These are phyloP conservation scores for Diachasmimorpha longicaudata DNA, from an alignment of 1,140 invertebrate genomes.

Conservation along the genomic window DNA sequence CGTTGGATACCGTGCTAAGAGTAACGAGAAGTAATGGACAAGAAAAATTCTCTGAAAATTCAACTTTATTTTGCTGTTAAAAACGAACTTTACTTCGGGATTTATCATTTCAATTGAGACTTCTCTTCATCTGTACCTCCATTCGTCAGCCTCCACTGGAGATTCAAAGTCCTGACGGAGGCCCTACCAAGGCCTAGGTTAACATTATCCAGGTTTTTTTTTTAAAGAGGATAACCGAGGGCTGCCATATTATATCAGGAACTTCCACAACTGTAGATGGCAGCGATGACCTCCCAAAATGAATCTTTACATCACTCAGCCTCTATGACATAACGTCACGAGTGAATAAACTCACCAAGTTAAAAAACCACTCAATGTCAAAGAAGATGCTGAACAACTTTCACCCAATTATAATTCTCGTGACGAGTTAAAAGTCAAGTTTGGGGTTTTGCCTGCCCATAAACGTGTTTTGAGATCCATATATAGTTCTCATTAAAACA, in stretches of 20 bases:
- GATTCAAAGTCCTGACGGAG: too few relatives aligned
- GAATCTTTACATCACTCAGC: not conserved
- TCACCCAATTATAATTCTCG: slow-evolving; percentile 2
- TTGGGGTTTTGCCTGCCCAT: not conserved
- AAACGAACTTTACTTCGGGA: too few relatives aligned
- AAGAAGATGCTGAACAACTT: not conserved
- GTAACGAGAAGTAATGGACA: not conserved
- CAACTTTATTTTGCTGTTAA: not conserved
- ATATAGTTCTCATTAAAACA: not conserved
- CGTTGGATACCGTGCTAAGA: not conserved
- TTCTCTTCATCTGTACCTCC: too few relatives aligned
- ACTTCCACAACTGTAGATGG: too few relatives aligned
- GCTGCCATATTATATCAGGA: too few relatives aligned
- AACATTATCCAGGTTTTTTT: too few relatives aligned
- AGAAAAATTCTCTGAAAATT: not conserved
- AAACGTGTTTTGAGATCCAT: not conserved
- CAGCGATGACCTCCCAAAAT: too few relatives aligned
- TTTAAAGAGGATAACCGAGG: too few relatives aligned
- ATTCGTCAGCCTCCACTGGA: too few relatives aligned
- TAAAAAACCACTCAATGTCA: not conserved
- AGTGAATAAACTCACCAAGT: not conserved
- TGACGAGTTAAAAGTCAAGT: not conserved
- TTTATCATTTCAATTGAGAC: too few relatives aligned
- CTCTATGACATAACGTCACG: not conserved
- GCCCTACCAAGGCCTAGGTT: too few relatives aligned